Conservation (phyloP, 2,797 vertebrate genomes). For the Pachyuromys duprasi region DNA sequence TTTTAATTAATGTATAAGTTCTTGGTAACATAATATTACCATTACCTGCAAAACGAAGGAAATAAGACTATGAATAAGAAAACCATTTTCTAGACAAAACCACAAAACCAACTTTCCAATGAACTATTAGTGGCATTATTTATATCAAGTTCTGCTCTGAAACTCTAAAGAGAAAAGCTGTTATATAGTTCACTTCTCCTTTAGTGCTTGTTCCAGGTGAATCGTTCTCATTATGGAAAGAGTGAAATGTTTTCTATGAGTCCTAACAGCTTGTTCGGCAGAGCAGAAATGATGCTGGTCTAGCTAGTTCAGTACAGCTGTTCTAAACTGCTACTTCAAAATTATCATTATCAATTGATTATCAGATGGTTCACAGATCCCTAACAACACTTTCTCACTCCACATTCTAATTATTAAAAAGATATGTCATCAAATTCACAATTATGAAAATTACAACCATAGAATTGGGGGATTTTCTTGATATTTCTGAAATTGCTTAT, state of each 20-base stretch:
- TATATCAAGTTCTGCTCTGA: neutral
- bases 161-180: neutral
- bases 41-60: neutral
- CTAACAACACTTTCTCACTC: neutral
- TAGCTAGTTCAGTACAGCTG: neutral
- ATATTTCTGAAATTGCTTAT: neutral
- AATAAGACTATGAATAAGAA: neutral
- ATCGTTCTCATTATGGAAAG: neutral
- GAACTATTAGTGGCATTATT: neutral
- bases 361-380: neutral
- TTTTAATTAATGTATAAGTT: neutral
- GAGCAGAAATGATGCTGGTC: slow-evolving; percentile 58
- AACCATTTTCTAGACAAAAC: neutral
- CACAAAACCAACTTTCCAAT: neutral
- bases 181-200: neutral
- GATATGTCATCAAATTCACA: neutral
- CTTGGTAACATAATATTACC: neutral
- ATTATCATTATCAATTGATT: slow-evolving; percentile 51
- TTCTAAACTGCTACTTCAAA: slow-evolving; percentile 20
- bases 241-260: slow-evolving; percentile 11
- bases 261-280: slow-evolving; percentile 39
- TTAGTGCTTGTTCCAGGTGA: neutral
- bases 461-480: neutral
- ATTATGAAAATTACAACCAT: neutral
- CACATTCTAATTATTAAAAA: neutral